Conservation (phyloP, 2,888 invertebrate genomes). For the Tortrix viridana region DNA sequence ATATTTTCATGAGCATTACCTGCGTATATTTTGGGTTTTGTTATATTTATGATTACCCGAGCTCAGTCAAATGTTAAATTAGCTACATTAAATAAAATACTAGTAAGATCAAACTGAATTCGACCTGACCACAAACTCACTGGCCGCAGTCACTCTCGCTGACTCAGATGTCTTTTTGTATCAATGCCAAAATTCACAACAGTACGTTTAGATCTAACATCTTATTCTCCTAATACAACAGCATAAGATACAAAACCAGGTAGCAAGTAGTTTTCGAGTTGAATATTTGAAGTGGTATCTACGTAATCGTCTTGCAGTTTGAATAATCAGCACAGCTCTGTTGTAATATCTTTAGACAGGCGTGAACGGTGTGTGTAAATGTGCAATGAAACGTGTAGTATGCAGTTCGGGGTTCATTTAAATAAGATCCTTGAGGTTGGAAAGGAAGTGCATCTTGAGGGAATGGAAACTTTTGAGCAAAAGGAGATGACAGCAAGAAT, state of each 20-base stretch:
- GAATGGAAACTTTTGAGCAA: neutral
- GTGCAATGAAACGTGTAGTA: constrained; percentile 50
- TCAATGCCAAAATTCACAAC: constrained; percentile 54
- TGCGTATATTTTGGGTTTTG: too few relatives aligned
- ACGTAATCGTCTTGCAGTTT: constrained; percentile 69
- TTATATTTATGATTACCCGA: too few relatives aligned
- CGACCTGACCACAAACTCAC: constrained; percentile 24
- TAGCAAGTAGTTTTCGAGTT: constrained; percentile 40
- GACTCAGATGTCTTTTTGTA: constrained; percentile 67
- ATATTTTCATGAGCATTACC: too few relatives aligned
- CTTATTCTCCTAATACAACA: constrained; percentile 42
- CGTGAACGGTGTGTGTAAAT: constrained; percentile 63
- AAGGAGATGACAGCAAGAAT: neutral
- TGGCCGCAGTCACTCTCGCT: constrained; percentile 50
- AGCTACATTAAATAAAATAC: neutral
- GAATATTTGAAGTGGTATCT: constrained; percentile 49
- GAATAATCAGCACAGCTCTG: constrained; percentile 67
- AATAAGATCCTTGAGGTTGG: constrained; percentile 12
- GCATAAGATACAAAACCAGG: constrained; percentile 51
- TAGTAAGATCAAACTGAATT: neutral
- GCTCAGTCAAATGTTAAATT: too few relatives aligned
- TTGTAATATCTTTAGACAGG: constrained; percentile 56
- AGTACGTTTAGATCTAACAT: constrained; percentile 32
- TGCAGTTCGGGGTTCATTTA: constrained; percentile 37
- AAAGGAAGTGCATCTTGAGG: neutral